Evolutionary conservation across 2,888 invertebrate genomes (phyloP), one percentile per base, ranked within the genome.

Genomic region (Scelioninae gen. 1): DNA sequence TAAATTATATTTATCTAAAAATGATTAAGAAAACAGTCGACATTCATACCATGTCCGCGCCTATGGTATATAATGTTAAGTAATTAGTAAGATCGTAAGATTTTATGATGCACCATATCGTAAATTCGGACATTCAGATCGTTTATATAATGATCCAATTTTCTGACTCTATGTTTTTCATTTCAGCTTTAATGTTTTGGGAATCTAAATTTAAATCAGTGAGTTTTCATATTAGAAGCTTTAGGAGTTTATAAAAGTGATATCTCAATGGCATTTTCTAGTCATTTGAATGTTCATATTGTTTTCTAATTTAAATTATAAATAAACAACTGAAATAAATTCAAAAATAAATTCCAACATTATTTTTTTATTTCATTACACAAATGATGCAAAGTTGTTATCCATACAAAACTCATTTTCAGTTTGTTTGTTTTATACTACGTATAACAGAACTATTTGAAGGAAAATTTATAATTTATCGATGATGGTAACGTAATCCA

Each of bases 21-120:
- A n/a, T n/a, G 38, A 53, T 40, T 32, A 47, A 34, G 15, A 38
- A 15, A 69, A 69, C 23, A 47, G 32, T 55, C 9, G 11, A 13
- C 68, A 56, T 69, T 47, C 16, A 16, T 34, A 16, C 13, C 10
- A 62, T 32, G n/a, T 62, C 15, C 15, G 16, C 29, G 31, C 10
- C 4, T 31, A n/a, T n/a, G 45, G 32, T 45, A 16, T 45, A 40
- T 43, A 68, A 68, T 31, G 55, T 29, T 56, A 55, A 68, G 68
- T 68, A 68, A 68, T 68, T 68, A 68, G 68, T 32, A 43, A 68
- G 66, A 66, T 31, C 66, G 53, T 66, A 66, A 66, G 66, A 66
- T 66, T 66, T 66, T 66, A 66, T n/a, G 66, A 15, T 40, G 13
- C 8, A 15, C 66, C 32, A 55, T 66, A 53, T 53, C 66, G 31